Evolutionary conservation across 2,797 vertebrate genomes (phyloP), one percentile per base, ranked within the genome.

Genomic region (Pachyuromys duprasi): DNA sequence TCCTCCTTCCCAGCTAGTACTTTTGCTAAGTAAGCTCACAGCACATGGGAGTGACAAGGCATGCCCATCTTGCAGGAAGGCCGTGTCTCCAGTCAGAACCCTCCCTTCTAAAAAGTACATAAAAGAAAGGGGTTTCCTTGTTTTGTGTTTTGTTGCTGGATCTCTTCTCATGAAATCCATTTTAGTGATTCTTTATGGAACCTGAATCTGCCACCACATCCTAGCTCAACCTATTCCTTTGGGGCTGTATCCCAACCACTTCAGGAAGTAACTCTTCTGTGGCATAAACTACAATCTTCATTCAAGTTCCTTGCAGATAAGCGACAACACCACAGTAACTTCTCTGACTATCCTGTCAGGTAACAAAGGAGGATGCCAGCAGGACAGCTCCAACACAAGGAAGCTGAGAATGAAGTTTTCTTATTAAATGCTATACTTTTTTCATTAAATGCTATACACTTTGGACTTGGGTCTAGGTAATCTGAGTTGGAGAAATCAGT

Each of bases 341-440:
- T 49, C 55, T 93, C 70, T n/a, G n/a, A 93, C 8, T 3, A 63
- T 26, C n/a, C 91, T 76, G 12, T 83, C 79, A 76, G 24, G 65
- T 67, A 55, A 80, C 33, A 87, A 53, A 28, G 49, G 67, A 79
- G 88, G 31, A 55, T 20, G 84, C 8, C 18, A n/a, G n/a, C 55
- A 33, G 55, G 49, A 72, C 45, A 84, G 39, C 36, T 79, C 74
- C 42, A 45, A 75, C 18, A 31, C 36, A 86, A 75, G 96, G 79
- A 94, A 83, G n/a, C 78, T n/a, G 53, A 95, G 31, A 42, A 87
- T 80, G 49, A 84, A 7, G 57, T 22, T 96, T 92, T 96, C 26
- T 67, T 88, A 81, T 20, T 88, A 86, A 90, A 86, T 82, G 94
- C 55, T 88, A 83, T 39, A 65, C 33, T 22, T 96, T 92, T 96